Evolutionary conservation across 1,140 invertebrate genomes (phyloP), one percentile per base, ranked within the genome.

Genomic region (Leguminivora glycinivorella): DNA sequence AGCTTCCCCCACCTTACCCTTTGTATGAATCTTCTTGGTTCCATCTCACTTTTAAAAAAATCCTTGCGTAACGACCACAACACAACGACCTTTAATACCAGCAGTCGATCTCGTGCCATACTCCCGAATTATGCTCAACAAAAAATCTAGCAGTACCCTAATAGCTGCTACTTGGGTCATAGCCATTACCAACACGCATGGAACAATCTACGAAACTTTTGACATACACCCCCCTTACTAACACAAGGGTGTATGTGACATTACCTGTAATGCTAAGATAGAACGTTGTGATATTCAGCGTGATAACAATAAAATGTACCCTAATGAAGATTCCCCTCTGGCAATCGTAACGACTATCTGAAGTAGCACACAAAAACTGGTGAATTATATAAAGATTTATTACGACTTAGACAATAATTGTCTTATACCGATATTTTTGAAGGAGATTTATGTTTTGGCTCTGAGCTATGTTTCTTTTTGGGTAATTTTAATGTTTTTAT

Each of bases 301-400:
- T 66, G 69, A 74, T 70, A 76, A 81, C 72, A 80, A 85, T 83
- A 81, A 82, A 79, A 80, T 72, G 56, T 14, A 73, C 73, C 75
- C 73, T 90, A 91, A 89, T 89, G 87, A 86, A 91, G 87, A 91
- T 89, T 79, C 43, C 80, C 89, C 76, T 71, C n/a, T 71, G 82
- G 82, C 76, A 22, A 67, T 84, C 86, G 88, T 90, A 90, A 87
- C 88, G 83, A 85, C 75, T 83, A 83, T 75, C 87, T 91, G 85
- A 91, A 89, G 89, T 88, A 91, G 89, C 89, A 72, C 78, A 83
- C 77, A 83, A 77, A 82, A 71, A 82, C 78, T 77, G 72, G 75
- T 82, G 80, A 75, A 89, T 89, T 91, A 89, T 86, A 82, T 83
- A 68, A 69, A 89, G 81, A 89, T 91, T 90, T 91, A 91, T 88